Evolutionary conservation across 2,113 vertebrate species (phyloP).

Genomic region (Phycodurus eques): DNA sequence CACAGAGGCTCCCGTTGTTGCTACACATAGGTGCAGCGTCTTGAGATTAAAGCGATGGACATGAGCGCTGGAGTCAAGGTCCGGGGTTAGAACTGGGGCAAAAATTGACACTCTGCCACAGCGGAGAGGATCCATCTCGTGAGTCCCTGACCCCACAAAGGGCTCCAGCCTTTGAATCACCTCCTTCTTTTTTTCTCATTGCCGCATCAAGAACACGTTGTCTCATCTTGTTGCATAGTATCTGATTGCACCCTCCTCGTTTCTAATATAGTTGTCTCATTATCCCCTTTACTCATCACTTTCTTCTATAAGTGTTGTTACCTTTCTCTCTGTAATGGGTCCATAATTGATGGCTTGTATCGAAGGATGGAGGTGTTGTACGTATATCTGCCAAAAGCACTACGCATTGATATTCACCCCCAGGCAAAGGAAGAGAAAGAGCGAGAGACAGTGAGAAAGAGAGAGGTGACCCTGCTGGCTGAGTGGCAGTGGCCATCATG

Average conservation of each 20-base stretch:
- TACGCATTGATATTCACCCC: constrained; percentile 74
- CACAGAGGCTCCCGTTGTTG: constrained; percentile 55
- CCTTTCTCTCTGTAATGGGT: constrained; percentile 39
- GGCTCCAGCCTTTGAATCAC: constrained; percentile 93
- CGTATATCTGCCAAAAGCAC: constrained; percentile 73
- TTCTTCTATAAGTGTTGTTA: constrained; percentile 33
- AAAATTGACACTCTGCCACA: constrained; percentile 81
- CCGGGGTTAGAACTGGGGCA: constrained; percentile 53
- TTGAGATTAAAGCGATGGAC: constrained; percentile 71
- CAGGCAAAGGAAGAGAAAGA: constrained; percentile 68
- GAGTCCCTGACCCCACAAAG: constrained; percentile 91
- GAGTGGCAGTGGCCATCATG: constrained; percentile 77
- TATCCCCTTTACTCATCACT: constrained; percentile 42
- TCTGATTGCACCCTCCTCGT: constrained; percentile 78
- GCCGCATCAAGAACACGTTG: constrained; percentile 86
- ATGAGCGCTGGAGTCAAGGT: constrained; percentile 63
- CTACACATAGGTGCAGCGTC: constrained; percentile 56
- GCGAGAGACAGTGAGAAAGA: constrained; percentile 50
- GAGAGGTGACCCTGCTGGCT: constrained; percentile 77
- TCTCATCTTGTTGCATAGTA: constrained; percentile 86
- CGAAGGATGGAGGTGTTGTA: constrained; percentile 65
- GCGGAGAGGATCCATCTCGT: constrained; percentile 79
- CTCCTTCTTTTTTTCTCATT: constrained; percentile 84
- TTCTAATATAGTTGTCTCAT: constrained; percentile 76
- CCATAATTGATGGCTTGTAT: constrained; percentile 67